phyloP scores from a whole-genome alignment of 2,888 invertebrate species.

The Pantelozetes paolii region DNA sequence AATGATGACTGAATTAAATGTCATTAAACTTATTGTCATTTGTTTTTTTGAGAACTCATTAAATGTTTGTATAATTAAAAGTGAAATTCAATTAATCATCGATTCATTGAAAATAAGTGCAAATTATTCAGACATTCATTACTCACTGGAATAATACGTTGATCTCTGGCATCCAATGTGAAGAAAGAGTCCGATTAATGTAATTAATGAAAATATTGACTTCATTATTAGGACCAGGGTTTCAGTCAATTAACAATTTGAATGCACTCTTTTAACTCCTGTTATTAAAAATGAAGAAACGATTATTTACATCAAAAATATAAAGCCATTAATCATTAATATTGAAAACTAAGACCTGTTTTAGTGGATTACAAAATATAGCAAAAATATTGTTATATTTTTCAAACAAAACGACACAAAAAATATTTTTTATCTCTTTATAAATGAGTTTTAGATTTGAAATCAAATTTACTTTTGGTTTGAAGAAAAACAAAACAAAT shows the following conservation, averaged over 20 bases:
- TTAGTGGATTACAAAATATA: neutral
- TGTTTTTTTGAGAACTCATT: neutral
- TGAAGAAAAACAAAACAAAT: too few relatives aligned
- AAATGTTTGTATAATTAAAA: neutral
- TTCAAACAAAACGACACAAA: too few relatives aligned
- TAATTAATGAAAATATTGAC: neutral
- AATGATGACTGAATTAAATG: neutral
- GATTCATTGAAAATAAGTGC: neutral
- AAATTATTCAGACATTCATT: neutral
- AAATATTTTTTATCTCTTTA: too few relatives aligned
- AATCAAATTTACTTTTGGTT: too few relatives aligned
- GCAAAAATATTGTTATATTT: too few relatives aligned
- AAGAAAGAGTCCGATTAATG: neutral
- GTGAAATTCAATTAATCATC: too few relatives aligned
- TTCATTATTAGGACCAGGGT: neutral
- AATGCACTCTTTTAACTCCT: too few relatives aligned
- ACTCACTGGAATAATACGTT: neutral
- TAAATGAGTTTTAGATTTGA: too few relatives aligned
- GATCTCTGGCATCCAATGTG: neutral
- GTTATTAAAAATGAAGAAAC: too few relatives aligned
- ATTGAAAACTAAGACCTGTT: neutral
- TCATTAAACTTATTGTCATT: neutral
- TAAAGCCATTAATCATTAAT: too few relatives aligned
- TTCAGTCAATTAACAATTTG: neutral
- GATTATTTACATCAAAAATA: neutral